These are phyloP conservation scores for Lycaena phlaeas DNA, from an alignment of 2,888 invertebrate species.

Conservation along the genomic window DNA sequence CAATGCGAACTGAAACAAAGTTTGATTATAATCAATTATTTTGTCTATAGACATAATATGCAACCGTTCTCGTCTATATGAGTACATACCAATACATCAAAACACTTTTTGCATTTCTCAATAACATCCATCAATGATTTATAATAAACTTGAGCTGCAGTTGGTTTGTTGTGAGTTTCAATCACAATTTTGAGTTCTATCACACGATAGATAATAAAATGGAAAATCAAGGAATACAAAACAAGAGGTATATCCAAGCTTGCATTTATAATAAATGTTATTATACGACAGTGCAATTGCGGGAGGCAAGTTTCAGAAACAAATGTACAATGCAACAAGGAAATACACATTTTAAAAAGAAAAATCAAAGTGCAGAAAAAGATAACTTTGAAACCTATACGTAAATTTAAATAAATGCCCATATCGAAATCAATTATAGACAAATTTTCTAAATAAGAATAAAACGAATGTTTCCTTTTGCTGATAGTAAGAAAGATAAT, in stretches of 20 bases:
- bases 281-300: background rate
- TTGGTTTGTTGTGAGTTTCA: background rate
- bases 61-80: background rate
- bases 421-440: background rate
- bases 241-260: background rate
- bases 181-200: background rate
- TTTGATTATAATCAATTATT: too few relatives aligned
- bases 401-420: background rate
- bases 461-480: background rate
- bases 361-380: background rate
- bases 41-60: background rate
- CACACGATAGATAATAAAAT: background rate
- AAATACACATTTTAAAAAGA: background rate
- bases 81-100: background rate
- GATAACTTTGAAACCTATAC: background rate
- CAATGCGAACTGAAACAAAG: background rate
- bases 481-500: background rate
- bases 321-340: background rate
- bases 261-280: background rate
- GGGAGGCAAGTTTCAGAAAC: background rate
- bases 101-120: background rate
- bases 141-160: background rate
- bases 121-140: background rate
- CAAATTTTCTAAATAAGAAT: background rate
- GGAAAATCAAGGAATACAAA: background rate